phyloP scores from a whole-genome alignment of 2,888 invertebrate genomes.

The Cantharis lateralis region DNA sequence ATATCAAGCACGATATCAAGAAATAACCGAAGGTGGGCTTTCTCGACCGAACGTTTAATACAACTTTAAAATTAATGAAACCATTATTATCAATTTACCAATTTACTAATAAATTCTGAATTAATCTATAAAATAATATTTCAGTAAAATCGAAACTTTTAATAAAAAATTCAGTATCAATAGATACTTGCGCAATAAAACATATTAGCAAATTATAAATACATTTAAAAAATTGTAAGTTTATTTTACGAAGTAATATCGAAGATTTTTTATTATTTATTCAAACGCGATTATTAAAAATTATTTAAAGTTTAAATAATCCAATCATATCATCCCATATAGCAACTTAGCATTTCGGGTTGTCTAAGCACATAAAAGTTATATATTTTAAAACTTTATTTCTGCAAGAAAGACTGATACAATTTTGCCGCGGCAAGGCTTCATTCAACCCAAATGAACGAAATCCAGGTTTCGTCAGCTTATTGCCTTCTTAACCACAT shows the following conservation, averaged over 20 bases:
- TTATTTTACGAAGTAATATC: not conserved
- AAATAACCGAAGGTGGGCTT: conserved; percentile 17
- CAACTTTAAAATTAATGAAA: not conserved
- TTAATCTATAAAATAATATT: not conserved
- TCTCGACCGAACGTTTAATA: not conserved
- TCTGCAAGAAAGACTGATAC: no score
- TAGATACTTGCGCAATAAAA: not conserved
- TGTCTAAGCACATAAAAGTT: not conserved
- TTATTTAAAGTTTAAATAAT: not conserved
- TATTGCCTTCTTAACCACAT: no score
- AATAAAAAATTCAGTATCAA: not conserved
- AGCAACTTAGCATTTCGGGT: not conserved
- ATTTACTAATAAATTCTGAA: not conserved
- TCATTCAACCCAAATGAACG: no score
- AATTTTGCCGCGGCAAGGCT: no score
- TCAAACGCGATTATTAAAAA: not conserved
- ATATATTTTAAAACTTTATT: no score
- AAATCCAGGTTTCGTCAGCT: no score
- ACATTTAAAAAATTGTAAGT: not conserved
- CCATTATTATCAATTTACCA: not conserved
- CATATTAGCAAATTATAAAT: not conserved
- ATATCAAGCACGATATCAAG: conserved; percentile 10
- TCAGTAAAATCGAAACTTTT: not conserved
- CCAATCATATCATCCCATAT: not conserved
- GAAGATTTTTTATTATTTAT: not conserved